Evolutionary conservation across 2,113 vertebrate species (phyloP).

Genomic region (Odocoileus virginianus): DNA sequence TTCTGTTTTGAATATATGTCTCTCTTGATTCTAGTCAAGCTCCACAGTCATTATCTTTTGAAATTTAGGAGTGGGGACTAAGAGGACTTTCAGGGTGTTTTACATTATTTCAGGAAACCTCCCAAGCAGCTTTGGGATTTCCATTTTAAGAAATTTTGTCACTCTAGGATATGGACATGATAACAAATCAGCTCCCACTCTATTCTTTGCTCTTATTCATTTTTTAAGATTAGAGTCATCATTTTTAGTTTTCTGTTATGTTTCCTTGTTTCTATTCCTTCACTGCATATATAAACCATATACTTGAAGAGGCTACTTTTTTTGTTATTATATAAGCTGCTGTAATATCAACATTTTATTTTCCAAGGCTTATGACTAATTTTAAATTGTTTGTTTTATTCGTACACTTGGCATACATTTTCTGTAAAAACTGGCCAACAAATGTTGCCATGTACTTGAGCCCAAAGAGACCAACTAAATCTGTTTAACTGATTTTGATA

Average conservation of each 20-base stretch:
- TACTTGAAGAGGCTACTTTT: slow-evolving; percentile 16
- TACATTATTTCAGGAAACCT: not conserved
- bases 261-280: slow-evolving; percentile 41
- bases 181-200: not conserved
- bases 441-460: not conserved
- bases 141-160: not conserved
- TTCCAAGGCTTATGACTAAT: slow-evolving; percentile 21
- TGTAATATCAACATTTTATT: slow-evolving; percentile 3
- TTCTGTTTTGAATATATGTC: slow-evolving; percentile 19
- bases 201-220: slow-evolving; percentile 17
- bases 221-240: slow-evolving; percentile 27
- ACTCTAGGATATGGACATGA: not conserved
- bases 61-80: not conserved
- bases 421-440: slow-evolving; percentile 18
- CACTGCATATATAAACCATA: not conserved
- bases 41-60: not conserved
- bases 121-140: not conserved
- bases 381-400: slow-evolving; percentile 8
- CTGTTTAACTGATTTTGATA: not conserved
- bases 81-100: not conserved
- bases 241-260: slow-evolving; percentile 35
- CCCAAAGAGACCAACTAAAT: slow-evolving; percentile 1
- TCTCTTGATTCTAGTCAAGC: not conserved
- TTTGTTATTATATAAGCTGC: slow-evolving; percentile 57
- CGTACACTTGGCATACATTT: slow-evolving; percentile 8